A percentile compares a stretch with the other conserved stretches of the same genome.
These are phyloP conservation scores for Dorcus parallelipipedus DNA, from an alignment of 2,888 invertebrate species.

Conservation along the genomic window DNA sequence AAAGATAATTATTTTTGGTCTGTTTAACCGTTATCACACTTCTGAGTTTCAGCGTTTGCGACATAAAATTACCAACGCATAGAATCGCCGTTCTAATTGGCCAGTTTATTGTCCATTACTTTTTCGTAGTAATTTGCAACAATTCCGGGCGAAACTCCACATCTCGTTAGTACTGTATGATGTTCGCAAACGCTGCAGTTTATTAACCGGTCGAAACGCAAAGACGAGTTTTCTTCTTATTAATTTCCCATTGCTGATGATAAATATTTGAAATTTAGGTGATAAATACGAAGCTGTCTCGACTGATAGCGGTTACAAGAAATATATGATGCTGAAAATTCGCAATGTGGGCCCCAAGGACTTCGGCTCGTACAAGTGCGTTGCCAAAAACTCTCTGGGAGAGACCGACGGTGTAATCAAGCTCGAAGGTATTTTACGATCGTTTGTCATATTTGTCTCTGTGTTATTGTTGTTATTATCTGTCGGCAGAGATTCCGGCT, in stretches of 20 bases:
- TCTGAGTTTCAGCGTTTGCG: too few relatives aligned
- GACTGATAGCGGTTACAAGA: slow-evolving; percentile 81
- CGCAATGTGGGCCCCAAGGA: slow-evolving; percentile 73
- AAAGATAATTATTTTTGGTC: too few relatives aligned
- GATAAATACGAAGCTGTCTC: slow-evolving; percentile 84
- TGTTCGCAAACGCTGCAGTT: too few relatives aligned
- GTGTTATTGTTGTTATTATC: slow-evolving; percentile 21
- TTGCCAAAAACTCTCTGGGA: slow-evolving; percentile 87
- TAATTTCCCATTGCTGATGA: background rate
- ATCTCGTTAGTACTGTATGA: too few relatives aligned
- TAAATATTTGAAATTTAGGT: slow-evolving; percentile 50
- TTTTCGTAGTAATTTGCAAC: too few relatives aligned
- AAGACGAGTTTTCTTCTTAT: too few relatives aligned
- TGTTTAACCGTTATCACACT: too few relatives aligned
- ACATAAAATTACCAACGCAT: too few relatives aligned
- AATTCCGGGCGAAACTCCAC: too few relatives aligned
- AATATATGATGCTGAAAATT: slow-evolving; percentile 89
- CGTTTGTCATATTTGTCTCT: background rate
- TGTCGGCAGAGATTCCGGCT: slow-evolving; percentile 75
- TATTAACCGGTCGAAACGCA: too few relatives aligned
- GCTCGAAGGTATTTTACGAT: slow-evolving; percentile 68
- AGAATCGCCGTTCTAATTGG: too few relatives aligned
- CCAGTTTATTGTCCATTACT: too few relatives aligned
- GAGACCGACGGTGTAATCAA: slow-evolving; percentile 88
- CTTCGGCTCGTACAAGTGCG: slow-evolving; percentile 86